Base-by-base conservation (phyloP, 2,113 vertebrate genomes). In the Mixornis gularis region DNA sequence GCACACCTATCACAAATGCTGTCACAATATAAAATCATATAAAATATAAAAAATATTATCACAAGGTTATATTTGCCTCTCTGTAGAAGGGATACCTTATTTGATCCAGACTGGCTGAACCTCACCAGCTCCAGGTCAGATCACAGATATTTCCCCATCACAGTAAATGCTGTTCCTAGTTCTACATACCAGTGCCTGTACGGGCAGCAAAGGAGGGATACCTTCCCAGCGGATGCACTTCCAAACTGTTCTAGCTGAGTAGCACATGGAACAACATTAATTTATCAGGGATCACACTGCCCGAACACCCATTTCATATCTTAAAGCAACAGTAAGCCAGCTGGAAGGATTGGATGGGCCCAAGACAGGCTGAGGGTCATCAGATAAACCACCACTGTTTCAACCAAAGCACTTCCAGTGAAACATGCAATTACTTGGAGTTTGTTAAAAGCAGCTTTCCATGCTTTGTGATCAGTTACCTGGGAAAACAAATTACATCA, bases 401-500 rank as follows among this genome's bases (percentile, higher is more conserved):
- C 46, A 36, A 41, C 46, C 60, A 53, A 89, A 94, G 63, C 10
- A 13, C 15, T 72, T 84, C 30, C 70, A 84, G 22, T 20, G 52
- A 36, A 92, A 92, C 29, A 11, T 29, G 11, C 16, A 51, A 78
- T 53, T 80, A 84, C 34, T 16, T 25, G 18, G 41, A 36, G 34
- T 44, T 59, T 17, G 29, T 77, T 43, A 63, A 80, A 94, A 83
- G 73, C 36, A 63, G 38, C 19, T 78, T 90, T 73, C 72, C 48
- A n/a, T 20, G 34, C 27, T 27, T 10, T 30, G 44, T n/a, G 32
- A 90, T 77, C 79, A 63, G 71, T 30, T 87, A 92, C 92, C 81
- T 82, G 14, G 51, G 51, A 85, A 94, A 90, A 82, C 43, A 87
- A 80, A 83, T 90, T 83, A 70, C 40, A 92, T 63, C 76, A 74